phyloP scores from a whole-genome alignment of 2,113 vertebrate species.

The Cavia porcellus region DNA sequence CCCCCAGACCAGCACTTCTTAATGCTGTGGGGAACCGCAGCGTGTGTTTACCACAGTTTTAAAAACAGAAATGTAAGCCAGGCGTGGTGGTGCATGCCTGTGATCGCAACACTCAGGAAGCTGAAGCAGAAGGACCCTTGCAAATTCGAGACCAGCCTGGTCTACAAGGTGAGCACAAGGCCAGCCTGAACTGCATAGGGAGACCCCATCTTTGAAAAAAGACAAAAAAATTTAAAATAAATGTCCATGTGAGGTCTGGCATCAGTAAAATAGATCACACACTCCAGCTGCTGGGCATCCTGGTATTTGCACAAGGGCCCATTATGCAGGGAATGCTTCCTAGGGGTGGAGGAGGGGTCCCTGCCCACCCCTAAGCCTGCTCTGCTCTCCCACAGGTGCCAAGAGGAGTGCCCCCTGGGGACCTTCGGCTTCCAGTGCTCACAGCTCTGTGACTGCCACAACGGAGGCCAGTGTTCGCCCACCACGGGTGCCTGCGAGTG shows the following conservation, averaged over 20 bases:
- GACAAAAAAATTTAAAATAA: too few species aligned
- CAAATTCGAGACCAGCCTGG: too few species aligned
- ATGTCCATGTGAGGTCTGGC: neutral
- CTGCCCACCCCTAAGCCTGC: neutral
- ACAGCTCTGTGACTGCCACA: constrained; percentile 95
- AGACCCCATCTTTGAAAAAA: too few species aligned
- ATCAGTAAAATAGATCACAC: neutral
- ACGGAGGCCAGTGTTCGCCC: constrained; percentile 96
- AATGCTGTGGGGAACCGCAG: neutral
- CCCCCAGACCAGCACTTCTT: neutral
- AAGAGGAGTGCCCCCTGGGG: constrained; percentile 97
- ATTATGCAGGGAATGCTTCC: neutral
- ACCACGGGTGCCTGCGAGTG: constrained; percentile 95
- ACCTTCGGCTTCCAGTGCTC: constrained; percentile 95
- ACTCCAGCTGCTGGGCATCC: neutral
- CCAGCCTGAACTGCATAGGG: too few species aligned
- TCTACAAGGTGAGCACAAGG: too few species aligned
- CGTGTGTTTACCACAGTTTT: neutral
- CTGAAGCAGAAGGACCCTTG: too few species aligned
- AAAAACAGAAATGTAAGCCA: neutral
- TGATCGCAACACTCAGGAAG: too few species aligned
- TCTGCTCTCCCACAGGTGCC: constrained; percentile 90
- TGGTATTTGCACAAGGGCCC: neutral
- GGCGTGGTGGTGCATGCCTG: too few species aligned
- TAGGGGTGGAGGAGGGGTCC: neutral